Evolutionary conservation across 2,888 invertebrate genomes (phyloP).

Genomic region (Autographa gamma): DNA sequence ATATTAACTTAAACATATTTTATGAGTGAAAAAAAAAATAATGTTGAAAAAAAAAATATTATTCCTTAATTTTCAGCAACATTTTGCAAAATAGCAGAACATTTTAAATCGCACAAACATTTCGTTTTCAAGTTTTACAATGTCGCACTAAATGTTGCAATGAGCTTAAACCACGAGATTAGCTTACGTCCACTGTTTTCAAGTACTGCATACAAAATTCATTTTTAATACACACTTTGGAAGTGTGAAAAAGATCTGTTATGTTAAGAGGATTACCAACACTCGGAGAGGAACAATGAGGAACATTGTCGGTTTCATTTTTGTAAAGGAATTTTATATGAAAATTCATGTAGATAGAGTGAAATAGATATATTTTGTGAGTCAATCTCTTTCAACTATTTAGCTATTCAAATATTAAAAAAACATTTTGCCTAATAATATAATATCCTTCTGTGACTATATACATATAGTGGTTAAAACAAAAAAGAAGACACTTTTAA

Average conservation of each 20-base stretch:
- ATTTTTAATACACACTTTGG: conserved; percentile 47
- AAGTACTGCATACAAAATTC: conserved; percentile 34
- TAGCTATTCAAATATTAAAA: too few species aligned
- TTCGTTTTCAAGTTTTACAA: not conserved
- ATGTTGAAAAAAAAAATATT: too few species aligned
- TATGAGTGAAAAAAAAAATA: too few species aligned
- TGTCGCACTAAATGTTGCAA: not conserved
- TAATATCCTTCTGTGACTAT: too few species aligned
- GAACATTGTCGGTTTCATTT: conserved; percentile 24
- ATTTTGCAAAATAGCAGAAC: not conserved
- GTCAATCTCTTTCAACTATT: not conserved
- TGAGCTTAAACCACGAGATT: conserved; percentile 8
- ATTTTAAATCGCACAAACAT: not conserved
- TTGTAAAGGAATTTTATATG: conserved; percentile 11
- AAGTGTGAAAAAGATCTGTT: conserved; percentile 21
- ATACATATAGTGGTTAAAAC: too few species aligned
- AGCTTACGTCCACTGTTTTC: conserved; percentile 4
- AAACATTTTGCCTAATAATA: too few species aligned
- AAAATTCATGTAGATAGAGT: not conserved
- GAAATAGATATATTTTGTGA: not conserved
- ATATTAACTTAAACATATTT: too few species aligned
- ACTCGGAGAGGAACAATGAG: not conserved
- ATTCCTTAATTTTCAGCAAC: not conserved
- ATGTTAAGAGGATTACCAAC: conserved; percentile 35
- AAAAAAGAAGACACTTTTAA: too few species aligned